A percentile compares a stretch with the other conserved stretches of the same genome.
phyloP scores from a whole-genome alignment of 2,888 invertebrate species.

The Cynaeus angustus region DNA sequence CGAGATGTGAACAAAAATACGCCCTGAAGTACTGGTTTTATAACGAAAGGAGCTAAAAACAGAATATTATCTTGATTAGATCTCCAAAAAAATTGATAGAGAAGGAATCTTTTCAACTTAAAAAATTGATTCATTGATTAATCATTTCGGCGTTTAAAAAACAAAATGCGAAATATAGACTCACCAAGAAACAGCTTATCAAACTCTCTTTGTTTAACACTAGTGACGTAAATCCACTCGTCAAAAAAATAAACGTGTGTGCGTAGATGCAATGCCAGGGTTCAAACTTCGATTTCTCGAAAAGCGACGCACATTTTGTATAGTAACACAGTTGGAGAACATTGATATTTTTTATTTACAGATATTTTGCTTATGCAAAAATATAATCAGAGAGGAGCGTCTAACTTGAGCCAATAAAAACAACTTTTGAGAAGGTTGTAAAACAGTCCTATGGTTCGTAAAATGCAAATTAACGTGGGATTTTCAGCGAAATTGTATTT shows the following conservation, averaged over 20 bases:
- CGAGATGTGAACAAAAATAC: conserved; percentile 31
- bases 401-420: background rate
- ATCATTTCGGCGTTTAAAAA: too few relatives aligned
- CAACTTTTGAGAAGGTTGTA: conserved; percentile 5
- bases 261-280: conserved; percentile 22
- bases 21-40: conserved; percentile 5
- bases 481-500: conserved; percentile 4
- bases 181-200: too few relatives aligned
- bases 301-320: conserved; percentile 22
- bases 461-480: conserved; percentile 9
- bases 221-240: background rate
- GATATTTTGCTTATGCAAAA: conserved; percentile 36
- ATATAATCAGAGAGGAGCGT: conserved; percentile 12
- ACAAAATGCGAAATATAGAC: too few relatives aligned
- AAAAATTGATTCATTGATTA: too few relatives aligned
- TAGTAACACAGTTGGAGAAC: conserved; percentile 41
- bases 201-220: too few relatives aligned
- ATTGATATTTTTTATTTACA: conserved; percentile 41
- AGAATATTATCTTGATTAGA: conserved; percentile 30
- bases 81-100: conserved; percentile 10
- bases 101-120: background rate
- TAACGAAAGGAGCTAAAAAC: conserved; percentile 24
- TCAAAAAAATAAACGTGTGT: background rate
- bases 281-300: background rate
- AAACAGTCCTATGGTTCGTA: conserved; percentile 14